phyloP scores from a whole-genome alignment of 2,113 vertebrate species.

The rabbit (Oryctolagus cuniculus) region mOryCun1.1 NC_091432.1:7277001-7277500 shows the following conservation, averaged over 20 bases:
- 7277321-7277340: neutral
- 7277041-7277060: neutral
- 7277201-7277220: neutral
- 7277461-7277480: too few species aligned
- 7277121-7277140: constrained; percentile 87
- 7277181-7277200: neutral
- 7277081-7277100: neutral
- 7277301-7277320: neutral
- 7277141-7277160: constrained; percentile 89
- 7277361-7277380: too few species aligned
- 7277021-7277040: neutral
- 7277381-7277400: too few species aligned
- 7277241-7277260: neutral
- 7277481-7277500: too few species aligned
- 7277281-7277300: neutral
- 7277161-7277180: neutral
- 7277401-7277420: too few species aligned
- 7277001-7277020: neutral
- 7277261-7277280: neutral
- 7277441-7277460: too few species aligned
- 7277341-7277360: too few species aligned
- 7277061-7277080: neutral
- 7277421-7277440: too few species aligned
- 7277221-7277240: neutral
- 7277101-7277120: neutral